These are phyloP conservation scores for Ennomos erosarius DNA, from an alignment of 2,888 invertebrate species.

Conservation along the genomic window DNA sequence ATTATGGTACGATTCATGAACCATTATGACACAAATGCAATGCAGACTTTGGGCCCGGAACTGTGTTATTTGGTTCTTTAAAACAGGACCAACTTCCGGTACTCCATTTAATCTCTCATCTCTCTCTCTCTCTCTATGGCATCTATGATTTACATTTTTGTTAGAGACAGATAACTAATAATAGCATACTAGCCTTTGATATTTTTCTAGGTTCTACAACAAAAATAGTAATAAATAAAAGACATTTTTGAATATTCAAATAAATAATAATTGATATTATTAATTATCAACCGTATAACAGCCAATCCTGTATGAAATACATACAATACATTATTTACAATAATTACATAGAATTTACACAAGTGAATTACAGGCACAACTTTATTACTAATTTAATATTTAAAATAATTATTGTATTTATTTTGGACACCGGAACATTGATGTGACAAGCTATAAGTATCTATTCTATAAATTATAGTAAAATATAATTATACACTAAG, in stretches of 20 bases:
- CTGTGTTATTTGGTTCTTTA: background rate
- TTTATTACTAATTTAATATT: conserved; percentile 11
- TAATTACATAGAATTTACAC: conserved; percentile 50
- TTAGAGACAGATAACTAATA: no score
- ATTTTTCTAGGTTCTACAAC: no score
- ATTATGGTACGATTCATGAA: no score
- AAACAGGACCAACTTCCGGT: background rate
- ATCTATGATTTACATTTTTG: no score
- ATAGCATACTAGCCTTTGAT: no score
- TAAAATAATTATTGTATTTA: conserved; percentile 3
- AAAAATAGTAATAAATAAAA: conserved; percentile 36
- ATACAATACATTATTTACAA: conserved; percentile 37
- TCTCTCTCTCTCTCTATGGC: no score
- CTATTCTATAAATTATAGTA: no score
- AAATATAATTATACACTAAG: no score
- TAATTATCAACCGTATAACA: conserved; percentile 48
- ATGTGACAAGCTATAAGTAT: no score
- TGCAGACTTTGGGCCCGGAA: no score
- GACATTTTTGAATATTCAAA: conserved; percentile 41
- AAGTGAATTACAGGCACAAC: conserved; percentile 39
- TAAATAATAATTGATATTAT: conserved; percentile 53
- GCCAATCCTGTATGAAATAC: conserved; percentile 42
- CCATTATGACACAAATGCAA: no score
- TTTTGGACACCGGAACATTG: background rate
- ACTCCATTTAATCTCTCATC: no score